Percentiles rank a stretch among this genome's conserved stretches.
phyloP scores from a whole-genome alignment of 2,888 invertebrate species.

The Drosophila anomalata region DNA sequence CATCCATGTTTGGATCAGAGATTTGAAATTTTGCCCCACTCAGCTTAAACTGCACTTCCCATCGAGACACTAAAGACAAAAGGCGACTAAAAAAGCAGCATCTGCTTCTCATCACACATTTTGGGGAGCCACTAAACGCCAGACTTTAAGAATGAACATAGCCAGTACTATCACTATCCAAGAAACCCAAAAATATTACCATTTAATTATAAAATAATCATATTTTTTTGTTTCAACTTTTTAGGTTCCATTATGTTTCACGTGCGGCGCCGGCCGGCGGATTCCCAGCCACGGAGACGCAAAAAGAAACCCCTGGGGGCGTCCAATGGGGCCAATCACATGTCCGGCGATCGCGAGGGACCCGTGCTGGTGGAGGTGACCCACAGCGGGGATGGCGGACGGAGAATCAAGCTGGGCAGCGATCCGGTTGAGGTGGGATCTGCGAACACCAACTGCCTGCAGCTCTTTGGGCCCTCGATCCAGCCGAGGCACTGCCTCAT shows the following conservation, averaged over 20 bases:
- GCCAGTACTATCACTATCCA: constrained; percentile 39
- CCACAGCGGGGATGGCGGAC: constrained; percentile 86
- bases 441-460: constrained; percentile 91
- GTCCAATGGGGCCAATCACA: constrained; percentile 85
- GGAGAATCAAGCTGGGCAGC: constrained; percentile 86
- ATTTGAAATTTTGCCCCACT: constrained; percentile 26
- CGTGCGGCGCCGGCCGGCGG: constrained; percentile 95
- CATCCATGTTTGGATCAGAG: constrained; percentile 13
- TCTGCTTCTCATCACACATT: constrained; percentile 8
- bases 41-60: constrained; percentile 49
- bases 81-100: constrained; percentile 31
- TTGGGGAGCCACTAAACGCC: background rate
- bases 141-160: constrained; percentile 32
- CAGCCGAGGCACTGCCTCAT: constrained; percentile 98
- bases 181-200: background rate
- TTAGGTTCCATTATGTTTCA: constrained; percentile 98
- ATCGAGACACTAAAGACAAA: constrained; percentile 41
- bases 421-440: constrained; percentile 90
- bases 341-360: constrained; percentile 87
- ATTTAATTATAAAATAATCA: background rate
- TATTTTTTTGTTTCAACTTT: background rate
- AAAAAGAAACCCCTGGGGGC: constrained; percentile 90
- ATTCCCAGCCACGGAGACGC: constrained; percentile 94
- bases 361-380: constrained; percentile 87
- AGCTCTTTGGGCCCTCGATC: constrained; percentile 94